Base-by-base conservation (phyloP, 2,888 invertebrate species). In the Pandemis cinnamomeana region DNA sequence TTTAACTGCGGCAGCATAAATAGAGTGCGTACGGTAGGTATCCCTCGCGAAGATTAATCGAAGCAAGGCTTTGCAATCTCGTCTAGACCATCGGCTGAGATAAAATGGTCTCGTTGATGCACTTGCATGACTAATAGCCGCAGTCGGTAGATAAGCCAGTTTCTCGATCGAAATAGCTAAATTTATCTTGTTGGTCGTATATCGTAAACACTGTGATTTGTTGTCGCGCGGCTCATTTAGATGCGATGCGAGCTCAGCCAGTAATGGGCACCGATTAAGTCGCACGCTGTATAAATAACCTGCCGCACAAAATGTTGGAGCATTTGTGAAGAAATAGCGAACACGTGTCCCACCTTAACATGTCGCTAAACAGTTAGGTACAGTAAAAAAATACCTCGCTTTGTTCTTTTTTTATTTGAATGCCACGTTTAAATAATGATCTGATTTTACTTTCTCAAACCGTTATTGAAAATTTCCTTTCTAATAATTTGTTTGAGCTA, bases 181-280 rank as follows among this genome's bases (percentile, higher is more conserved):
- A 73, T 75, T 77, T 67, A 74, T 74, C 70, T 62, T 60, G 46
- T 80, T 75, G 70, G 75, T 75, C 44, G 63, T 48, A 62, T 64
- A 60, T 51, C 66, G 67, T 68, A 66, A 67, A 75, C 67, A 76
- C 73, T 66, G 72, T 77, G 77, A 81, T 83, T 83, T 84, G 51
- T 81, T 83, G 76, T 80, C 79, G 78, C 80, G 75, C 80, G 76
- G 77, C 82, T 86, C 83, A 87, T 87, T 87, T 84, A 80, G 81
- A 87, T 87, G 86, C 86, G 76, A 82, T 80, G 82, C 80, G 80
- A 83, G 83, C 80, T 78, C 80, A 80, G 80, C 77, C 81, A 74
- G 77, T 87, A 87, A 87, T 86, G 80, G 82, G 78, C 80, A 75
- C 77, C 83, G 83, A 87, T 88, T 87, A 88, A 83, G 80, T 81